Base-by-base conservation (phyloP, 2,888 invertebrate species). In the Crematogaster levior region DNA sequence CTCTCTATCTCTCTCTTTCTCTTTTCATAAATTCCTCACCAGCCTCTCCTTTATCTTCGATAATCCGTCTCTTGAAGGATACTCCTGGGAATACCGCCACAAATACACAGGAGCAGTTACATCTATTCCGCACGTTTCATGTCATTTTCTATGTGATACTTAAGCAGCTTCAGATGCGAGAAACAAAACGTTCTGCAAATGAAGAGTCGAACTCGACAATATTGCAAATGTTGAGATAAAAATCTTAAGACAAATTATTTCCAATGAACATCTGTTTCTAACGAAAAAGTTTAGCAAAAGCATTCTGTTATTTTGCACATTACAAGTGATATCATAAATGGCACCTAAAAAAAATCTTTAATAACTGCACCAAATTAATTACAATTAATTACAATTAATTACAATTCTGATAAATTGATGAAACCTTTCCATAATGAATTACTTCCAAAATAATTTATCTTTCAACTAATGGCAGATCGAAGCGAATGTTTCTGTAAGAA, bases 1-100 rank as follows among this genome's bases (percentile, higher is more conserved):
- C 61, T 40, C n/a, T n/a, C n/a, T n/a, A n/a, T n/a, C 66, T 40
- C 61, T 82, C 63, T 63, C 63, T 43, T 27, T 65, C 24, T 27
- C 43, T 65, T 65, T 51, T 81, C 53, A 77, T 56, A 70, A 37
- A 77, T 63, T 74, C 30, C 51, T 18, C 63, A 60, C 56, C 51
- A 30, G 65, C 63, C 83, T 60, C 73, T 73, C 72, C 63, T 85
- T 58, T 79, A 82, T 75, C 77, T 37, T 43, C n/a, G 53, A 30
- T 79, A 43, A 87, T 88, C 80, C 73, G 84, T 88, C 84, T 77
- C 56, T 43, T 75, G 58, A 58, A 65, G 79, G 60, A 86, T 84
- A 82, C 72, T 85, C 61, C 30, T 24, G 83, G 80, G 82, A 60
- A 46, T 53, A 75, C 61, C 51, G 43, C 37, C 15, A 21, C 75